A percentile compares a stretch with the other conserved stretches of the same genome.
phyloP scores from a whole-genome alignment of 2,888 invertebrate genomes.

The Lycophotia porphyrea region DNA sequence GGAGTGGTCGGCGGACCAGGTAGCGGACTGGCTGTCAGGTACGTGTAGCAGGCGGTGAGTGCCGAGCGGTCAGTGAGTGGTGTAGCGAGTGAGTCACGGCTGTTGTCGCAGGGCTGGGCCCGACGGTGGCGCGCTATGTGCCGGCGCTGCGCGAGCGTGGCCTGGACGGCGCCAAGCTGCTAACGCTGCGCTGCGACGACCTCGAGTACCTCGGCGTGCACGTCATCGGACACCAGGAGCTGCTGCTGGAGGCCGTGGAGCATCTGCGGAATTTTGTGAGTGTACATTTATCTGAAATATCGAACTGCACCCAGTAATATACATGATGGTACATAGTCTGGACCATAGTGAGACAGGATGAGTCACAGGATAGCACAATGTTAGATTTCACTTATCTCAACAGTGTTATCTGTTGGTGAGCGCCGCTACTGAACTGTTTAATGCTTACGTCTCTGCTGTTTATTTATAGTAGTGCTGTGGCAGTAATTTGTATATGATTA shows the following conservation, averaged over 20 bases:
- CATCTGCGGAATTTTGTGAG: conserved; percentile 96
- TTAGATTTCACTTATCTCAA: conserved; percentile 60
- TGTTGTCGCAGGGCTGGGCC: conserved; percentile 92
- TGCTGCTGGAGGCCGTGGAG: conserved; percentile 97
- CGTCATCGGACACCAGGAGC: conserved; percentile 97
- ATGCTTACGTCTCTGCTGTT: conserved; percentile 46
- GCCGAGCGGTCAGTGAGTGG: conserved; percentile 92
- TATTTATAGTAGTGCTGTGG: conserved; percentile 55
- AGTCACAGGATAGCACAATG: conserved; percentile 55
- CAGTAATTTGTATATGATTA: conserved; percentile 45
- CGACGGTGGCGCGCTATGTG: conserved; percentile 94
- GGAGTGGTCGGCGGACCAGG: conserved; percentile 97
- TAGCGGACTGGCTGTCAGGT: conserved; percentile 97
- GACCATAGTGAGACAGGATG: conserved; percentile 42
- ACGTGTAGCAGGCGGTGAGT: conserved; percentile 92
- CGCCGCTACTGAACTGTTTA: conserved; percentile 50
- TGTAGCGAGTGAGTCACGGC: conserved; percentile 72
- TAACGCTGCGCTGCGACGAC: conserved; percentile 96
- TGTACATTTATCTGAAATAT: conserved; percentile 49
- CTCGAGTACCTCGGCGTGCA: conserved; percentile 96
- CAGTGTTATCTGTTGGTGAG: conserved; percentile 62
- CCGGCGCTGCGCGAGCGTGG: conserved; percentile 95
- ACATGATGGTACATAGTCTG: conserved; percentile 4
- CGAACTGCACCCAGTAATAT: background rate
- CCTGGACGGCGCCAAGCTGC: conserved; percentile 95